Base-by-base conservation (phyloP, 2,113 vertebrate species). In the Ammodytes marinus region DNA sequence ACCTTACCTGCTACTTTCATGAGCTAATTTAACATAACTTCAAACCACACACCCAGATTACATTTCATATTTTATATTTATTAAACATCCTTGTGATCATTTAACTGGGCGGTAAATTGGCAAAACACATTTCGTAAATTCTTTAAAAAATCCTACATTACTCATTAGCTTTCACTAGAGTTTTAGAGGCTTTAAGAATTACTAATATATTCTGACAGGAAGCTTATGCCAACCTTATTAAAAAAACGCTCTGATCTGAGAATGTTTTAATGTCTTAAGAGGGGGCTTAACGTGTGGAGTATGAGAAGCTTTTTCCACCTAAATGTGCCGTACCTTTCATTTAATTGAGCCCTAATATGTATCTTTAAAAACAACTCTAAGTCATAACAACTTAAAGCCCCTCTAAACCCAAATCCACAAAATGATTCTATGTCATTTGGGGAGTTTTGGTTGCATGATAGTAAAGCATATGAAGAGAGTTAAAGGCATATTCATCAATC, bases 271-370 rank as follows among this genome's bases (percentile, higher is more conserved):
- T 78, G 72, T 76, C 50, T 78, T 74, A 63, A 49, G 75, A 77
- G 46, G 68, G 17, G 58, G 58, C 4, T 88, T 81, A 83, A 83
- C 89, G 47, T 60, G 47, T 58, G 70, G 61, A 68, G 76, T 61
- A 58, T 17, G 79, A 89, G 75, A 77, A 72, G 70, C 80, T 61
- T 80, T 27, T 27, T 27, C 27, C 27, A 27, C 27, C 68, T 74
- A 80, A 76, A 78, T 75, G 78, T 67, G 58, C 66, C 71, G 75
- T 53, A 77, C 45, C 74, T 85, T 72, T 45, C 12, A 72, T 86
- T 83, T 83, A 81, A 88, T 80, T 42, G 73, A 66, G 78, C 63
- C 60, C 45, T 85, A 85, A 78, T 83, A 79, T 81, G 54, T 77
- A 81, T 89, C 80, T 57, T 74, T 69, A 67, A 79, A 89, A 87